These are phyloP conservation scores for Coenonympha glycerion DNA, from an alignment of 2,888 invertebrate species.

Conservation along the genomic window DNA sequence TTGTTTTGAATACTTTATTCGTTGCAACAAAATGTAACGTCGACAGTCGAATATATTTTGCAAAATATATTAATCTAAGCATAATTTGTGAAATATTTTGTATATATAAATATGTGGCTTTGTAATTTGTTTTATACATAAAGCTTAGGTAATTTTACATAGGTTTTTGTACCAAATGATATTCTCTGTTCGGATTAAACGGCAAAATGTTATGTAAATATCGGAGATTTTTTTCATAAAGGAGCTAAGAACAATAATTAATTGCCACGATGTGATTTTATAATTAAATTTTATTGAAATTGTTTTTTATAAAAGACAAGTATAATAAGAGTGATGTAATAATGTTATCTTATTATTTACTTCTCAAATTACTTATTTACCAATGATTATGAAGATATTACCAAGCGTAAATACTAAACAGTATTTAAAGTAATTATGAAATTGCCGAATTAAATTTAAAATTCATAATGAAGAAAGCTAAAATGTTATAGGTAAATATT, in stretches of 20 bases:
- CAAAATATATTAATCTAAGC: slow-evolving; percentile 33
- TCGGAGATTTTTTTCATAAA: slow-evolving; percentile 32
- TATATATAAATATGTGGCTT: slow-evolving; percentile 34
- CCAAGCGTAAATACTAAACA: not conserved
- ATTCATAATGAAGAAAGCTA: too few relatives aligned
- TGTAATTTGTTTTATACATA: slow-evolving; percentile 29
- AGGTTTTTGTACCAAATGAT: slow-evolving; percentile 35
- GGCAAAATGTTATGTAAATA: slow-evolving; percentile 41
- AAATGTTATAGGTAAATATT: too few relatives aligned
- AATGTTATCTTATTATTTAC: slow-evolving; percentile 27
- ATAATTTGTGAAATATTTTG: slow-evolving; percentile 35
- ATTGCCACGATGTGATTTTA: slow-evolving; percentile 48
- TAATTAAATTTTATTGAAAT: slow-evolving; percentile 34
- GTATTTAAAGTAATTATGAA: not conserved
- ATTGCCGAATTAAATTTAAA: not conserved
- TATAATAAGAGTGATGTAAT: slow-evolving; percentile 28
- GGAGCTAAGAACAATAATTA: slow-evolving; percentile 36
- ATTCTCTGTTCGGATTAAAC: slow-evolving; percentile 27
- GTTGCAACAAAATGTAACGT: not conserved
- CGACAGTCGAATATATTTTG: slow-evolving; percentile 28
- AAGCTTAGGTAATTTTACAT: slow-evolving; percentile 32
- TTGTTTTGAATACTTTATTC: not conserved
- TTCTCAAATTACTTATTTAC: not conserved
- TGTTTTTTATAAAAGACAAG: slow-evolving; percentile 56
- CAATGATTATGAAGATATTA: not conserved